Percentiles rank a stretch among this genome's conserved stretches.
phyloP scores from a whole-genome alignment of 2,113 vertebrate genomes.

The Alosa alosa region DNA sequence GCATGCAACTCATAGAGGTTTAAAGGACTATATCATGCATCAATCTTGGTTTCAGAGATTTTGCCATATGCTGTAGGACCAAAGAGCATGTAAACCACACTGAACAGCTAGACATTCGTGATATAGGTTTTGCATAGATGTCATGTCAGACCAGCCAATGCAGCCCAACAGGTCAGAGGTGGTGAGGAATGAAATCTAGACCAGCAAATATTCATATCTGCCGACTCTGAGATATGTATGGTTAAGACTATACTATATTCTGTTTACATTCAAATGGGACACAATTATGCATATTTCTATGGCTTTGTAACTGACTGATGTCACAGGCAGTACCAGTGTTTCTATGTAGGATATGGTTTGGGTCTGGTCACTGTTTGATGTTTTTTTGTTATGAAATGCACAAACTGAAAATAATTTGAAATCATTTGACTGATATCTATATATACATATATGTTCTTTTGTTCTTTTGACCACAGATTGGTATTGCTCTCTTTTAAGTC shows the following conservation, averaged over 20 bases:
- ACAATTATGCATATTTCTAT: slow-evolving; percentile 17
- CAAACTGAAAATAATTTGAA: neutral
- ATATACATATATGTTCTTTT: neutral
- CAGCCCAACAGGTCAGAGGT: neutral
- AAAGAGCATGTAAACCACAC: slow-evolving; percentile 2
- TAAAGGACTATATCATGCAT: neutral
- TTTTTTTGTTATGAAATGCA: slow-evolving; percentile 1
- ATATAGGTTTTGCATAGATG: neutral
- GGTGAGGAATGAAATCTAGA: neutral
- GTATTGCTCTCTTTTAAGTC: neutral
- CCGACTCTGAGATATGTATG: neutral
- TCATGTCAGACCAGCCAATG: neutral
- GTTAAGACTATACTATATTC: neutral
- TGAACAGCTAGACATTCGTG: neutral
- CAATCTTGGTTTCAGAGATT: neutral
- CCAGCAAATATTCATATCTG: slow-evolving; percentile 7
- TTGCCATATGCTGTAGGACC: neutral
- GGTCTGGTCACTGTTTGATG: neutral
- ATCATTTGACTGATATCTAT: slow-evolving; percentile 3
- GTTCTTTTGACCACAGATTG: neutral
- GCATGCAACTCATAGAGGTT: neutral
- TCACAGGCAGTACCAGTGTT: neutral
- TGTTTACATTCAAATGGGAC: slow-evolving; percentile 2
- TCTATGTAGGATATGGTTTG: neutral
- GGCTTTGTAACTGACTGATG: slow-evolving; percentile 14